Evolutionary conservation across 2,888 invertebrate genomes (phyloP).

Genomic region (Eupithecia vulgata): DNA sequence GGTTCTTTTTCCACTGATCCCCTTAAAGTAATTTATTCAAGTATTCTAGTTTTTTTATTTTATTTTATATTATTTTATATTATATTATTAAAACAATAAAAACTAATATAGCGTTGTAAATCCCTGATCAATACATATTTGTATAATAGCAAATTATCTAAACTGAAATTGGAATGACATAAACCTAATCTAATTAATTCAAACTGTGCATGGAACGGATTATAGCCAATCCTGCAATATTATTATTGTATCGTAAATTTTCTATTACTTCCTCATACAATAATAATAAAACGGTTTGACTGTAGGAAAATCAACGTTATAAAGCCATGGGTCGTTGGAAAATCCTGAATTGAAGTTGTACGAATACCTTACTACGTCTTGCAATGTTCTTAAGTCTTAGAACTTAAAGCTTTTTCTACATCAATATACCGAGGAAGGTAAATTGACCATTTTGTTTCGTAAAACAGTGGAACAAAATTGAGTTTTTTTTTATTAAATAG

Average conservation of each 20-base stretch:
- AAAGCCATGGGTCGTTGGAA: not conserved
- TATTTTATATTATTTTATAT: too few relatives aligned
- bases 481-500: too few relatives aligned
- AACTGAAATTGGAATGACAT: not conserved
- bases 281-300: conserved; percentile 8
- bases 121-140: not conserved
- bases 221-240: conserved; percentile 20
- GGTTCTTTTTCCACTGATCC: too few relatives aligned
- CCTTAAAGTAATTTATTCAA: too few relatives aligned
- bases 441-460: too few relatives aligned
- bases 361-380: too few relatives aligned
- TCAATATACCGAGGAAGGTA: too few relatives aligned
- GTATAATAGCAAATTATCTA: not conserved
- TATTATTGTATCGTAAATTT: conserved; percentile 31
- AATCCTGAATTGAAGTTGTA: not conserved
- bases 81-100: too few relatives aligned
- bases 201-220: conserved; percentile 22
- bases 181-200: conserved; percentile 19
- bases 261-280: conserved; percentile 6
- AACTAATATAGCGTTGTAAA: not conserved
- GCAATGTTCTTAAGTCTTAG: too few relatives aligned
- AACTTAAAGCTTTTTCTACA: too few relatives aligned
- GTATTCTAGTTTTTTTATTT: too few relatives aligned
- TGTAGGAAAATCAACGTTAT: not conserved
- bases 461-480: too few relatives aligned